phyloP scores from a whole-genome alignment of 2,113 vertebrate genomes.

The Bettongia penicillata region DNA sequence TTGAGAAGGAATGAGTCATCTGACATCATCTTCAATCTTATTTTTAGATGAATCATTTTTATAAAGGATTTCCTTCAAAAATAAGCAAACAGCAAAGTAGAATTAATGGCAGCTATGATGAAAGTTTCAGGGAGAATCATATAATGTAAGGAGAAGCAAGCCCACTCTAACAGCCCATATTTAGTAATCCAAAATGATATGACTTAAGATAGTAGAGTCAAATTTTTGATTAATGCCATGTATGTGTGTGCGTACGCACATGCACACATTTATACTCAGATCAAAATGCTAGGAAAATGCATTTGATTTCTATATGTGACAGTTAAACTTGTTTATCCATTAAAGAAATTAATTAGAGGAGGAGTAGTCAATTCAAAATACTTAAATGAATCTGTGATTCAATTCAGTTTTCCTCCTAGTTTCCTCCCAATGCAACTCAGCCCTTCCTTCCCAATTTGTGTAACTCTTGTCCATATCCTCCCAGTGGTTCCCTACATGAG shows the following conservation, averaged over 20 bases:
- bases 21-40: constrained; percentile 46
- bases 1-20: constrained; percentile 60
- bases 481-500: neutral
- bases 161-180: constrained; percentile 15
- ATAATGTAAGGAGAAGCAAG: constrained; percentile 38
- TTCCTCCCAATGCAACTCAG: constrained; percentile 34
- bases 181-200: constrained; percentile 38
- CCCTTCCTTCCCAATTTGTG: neutral
- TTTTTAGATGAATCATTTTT: constrained; percentile 46
- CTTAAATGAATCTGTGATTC: constrained; percentile 3
- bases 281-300: constrained; percentile 16
- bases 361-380: neutral
- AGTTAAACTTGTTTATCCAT: constrained; percentile 11
- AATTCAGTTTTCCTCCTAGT: neutral
- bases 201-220: neutral
- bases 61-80: constrained; percentile 52
- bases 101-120: constrained; percentile 27
- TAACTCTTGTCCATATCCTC: neutral
- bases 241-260: neutral
- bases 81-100: constrained; percentile 54
- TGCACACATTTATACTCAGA: neutral
- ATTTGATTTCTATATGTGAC: constrained; percentile 36
- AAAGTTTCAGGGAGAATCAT: constrained; percentile 48
- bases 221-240: neutral
- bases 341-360: neutral